phyloP scores from a whole-genome alignment of 2,113 vertebrate genomes.

The Phoxinus phoxinus region DNA sequence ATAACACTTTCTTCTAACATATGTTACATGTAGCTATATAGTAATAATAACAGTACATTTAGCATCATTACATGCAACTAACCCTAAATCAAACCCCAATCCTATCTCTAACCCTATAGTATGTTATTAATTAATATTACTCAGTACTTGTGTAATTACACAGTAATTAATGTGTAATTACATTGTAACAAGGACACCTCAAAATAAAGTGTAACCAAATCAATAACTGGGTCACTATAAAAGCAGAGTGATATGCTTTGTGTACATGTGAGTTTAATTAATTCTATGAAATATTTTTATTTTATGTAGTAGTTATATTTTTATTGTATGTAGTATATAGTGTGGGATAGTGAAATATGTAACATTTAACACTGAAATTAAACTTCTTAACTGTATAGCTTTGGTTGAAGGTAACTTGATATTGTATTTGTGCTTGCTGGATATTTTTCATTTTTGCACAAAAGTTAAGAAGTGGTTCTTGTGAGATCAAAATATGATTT shows the following conservation, averaged over 20 bases:
- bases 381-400: not conserved
- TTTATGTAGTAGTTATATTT: not conserved
- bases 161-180: too few relatives aligned
- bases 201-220: too few relatives aligned
- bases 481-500: not conserved
- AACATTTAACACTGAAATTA: not conserved
- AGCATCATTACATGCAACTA: too few relatives aligned
- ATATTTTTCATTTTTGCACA: not conserved
- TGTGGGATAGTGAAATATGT: not conserved
- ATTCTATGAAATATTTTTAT: not conserved
- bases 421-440: not conserved
- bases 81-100: too few relatives aligned
- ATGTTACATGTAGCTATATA: too few relatives aligned
- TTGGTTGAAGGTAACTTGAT: not conserved
- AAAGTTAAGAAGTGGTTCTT: not conserved
- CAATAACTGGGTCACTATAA: too few relatives aligned
- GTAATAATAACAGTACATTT: too few relatives aligned
- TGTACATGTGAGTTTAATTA: not conserved
- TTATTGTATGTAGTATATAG: not conserved
- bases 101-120: too few relatives aligned
- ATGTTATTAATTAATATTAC: too few relatives aligned
- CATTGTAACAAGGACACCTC: too few relatives aligned
- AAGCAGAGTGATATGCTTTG: not conserved
- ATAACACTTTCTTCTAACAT: too few relatives aligned
- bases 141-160: too few relatives aligned